Evolutionary conservation across 2,888 invertebrate species (phyloP), one percentile per base, ranked within the genome.

Genomic region (Loripinus fragilis): DNA sequence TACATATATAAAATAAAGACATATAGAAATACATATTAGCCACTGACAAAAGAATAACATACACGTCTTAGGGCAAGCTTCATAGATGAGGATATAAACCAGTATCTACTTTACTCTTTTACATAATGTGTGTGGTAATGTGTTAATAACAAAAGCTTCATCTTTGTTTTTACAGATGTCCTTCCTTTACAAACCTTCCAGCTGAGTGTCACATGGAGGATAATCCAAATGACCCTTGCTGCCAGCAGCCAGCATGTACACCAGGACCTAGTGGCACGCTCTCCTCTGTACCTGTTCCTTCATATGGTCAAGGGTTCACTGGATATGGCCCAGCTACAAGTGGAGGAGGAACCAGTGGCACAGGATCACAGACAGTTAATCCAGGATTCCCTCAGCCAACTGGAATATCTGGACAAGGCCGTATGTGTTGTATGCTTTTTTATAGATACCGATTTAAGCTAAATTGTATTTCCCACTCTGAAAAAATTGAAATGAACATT

Each of bases 221-320:
- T 42, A 86, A 86, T 38, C 87, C 87, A 8, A 85, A 80, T 55
- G 88, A 88, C 64, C 84, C 84, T 28, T 88, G 88, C 77, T 88
- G 88, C 45, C 41, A 80, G 69, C 76, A 80, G 35, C 87, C 88
- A 60, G 72, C 72, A 17, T 88, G 88, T 64, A 76, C 55, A 3
- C 75, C 77, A 12, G 76, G 76, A 0, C 71, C 70, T 30, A 68
- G 42, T 30, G 85, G 81, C 41, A 77, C 81, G 17, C 65, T 77
- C 20, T 60, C 73, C 20, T 77, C 74, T 23, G 81, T 87, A 8
- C 86, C 86, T 0, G 78, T 88, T 1, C 88, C 88, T 3, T 80
- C 83, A 23, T 88, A 87, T 68, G 88, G 88, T 23, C 86, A 85
- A 45, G 88, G 87, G n/a, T 85, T 86, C 67, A 85, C 87, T 15